Evolutionary conservation across 1,140 invertebrate genomes (phyloP).

Genomic region (Halyomorpha halys): DNA sequence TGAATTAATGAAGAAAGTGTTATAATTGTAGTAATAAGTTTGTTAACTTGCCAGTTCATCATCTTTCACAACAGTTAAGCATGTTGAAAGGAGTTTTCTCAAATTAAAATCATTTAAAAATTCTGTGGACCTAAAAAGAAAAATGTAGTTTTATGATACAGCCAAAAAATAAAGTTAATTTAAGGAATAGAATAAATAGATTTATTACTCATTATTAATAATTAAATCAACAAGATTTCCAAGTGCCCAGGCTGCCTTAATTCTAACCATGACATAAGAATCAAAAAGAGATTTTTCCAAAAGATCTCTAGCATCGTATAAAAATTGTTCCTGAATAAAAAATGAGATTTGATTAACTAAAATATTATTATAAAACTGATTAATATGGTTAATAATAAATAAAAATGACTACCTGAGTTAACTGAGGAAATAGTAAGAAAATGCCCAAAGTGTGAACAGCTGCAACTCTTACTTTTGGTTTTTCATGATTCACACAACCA

Average conservation of each 20-base stretch:
- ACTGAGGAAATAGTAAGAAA: constrained; percentile 24
- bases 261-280: constrained; percentile 2
- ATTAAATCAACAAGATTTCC: constrained; percentile 24
- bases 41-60: constrained; percentile 15
- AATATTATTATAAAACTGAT: too few relatives aligned
- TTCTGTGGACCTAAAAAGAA: constrained; percentile 2
- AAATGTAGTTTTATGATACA: neutral
- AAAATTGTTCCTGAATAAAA: constrained; percentile 21
- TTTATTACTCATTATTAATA: constrained; percentile 4
- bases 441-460: constrained; percentile 22
- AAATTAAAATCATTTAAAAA: constrained; percentile 16
- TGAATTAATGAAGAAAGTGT: too few relatives aligned
- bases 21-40: too few relatives aligned
- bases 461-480: constrained; percentile 21
- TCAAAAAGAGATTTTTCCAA: constrained; percentile 19
- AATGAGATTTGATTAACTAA: neutral
- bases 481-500: constrained; percentile 25
- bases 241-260: constrained; percentile 26
- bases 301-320: constrained; percentile 23
- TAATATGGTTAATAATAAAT: too few relatives aligned
- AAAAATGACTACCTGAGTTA: constrained; percentile 8
- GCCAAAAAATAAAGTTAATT: too few relatives aligned
- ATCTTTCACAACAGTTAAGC: constrained; percentile 13
- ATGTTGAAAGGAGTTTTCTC: constrained; percentile 18
- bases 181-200: neutral